Evolutionary conservation across 2,888 invertebrate species (phyloP), one percentile per base, ranked within the genome.

Genomic region (Megalurothrips usitatus): DNA sequence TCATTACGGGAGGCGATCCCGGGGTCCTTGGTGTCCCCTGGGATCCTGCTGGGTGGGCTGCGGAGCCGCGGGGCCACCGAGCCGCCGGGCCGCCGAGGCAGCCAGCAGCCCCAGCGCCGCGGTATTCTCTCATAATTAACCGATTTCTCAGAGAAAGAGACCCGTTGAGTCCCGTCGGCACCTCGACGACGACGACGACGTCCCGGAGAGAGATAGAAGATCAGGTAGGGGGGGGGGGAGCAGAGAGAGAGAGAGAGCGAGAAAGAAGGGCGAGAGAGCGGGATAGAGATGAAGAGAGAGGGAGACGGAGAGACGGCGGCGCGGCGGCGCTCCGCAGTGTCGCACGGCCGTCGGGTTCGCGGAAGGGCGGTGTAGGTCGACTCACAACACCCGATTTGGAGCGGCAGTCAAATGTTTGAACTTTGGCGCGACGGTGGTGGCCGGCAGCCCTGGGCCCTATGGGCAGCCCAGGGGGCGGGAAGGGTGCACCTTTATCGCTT

Each of bases 401-500:
- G 23, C 68, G 26, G 23, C 23, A n/a, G 23, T 26, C 68, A 9
- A 43, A 43, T 43, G 34, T 43, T 43, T 43, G 34, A 43, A 43
- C 34, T 43, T 43, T 43, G 2, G 34, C 34, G 6, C 34, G 34
- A 6, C 34, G n/a, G n/a, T n/a, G n/a, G n/a, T n/a, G n/a, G 12
- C 23, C 12, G 68, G 34, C 34, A 43, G 34, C 34, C 34, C 34
- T 43, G 34, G 34, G 34, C 34, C 34, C 34, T 43, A 2, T 43
- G 34, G n/a, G n/a, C n/a, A n/a, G n/a, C 63, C 34, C 34, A 4
- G 34, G 34, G 34, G 34, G 34, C 6, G 34, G n/a, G n/a, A n/a
- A n/a, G n/a, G n/a, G n/a, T n/a, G n/a, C n/a, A n/a, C 26, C 68
- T 75, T 75, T 75, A 75, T 26, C 68, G 23, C 68, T 75, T 75